Base-by-base conservation (phyloP, 2,888 invertebrate genomes). In the Sussaba pulchella region DNA sequence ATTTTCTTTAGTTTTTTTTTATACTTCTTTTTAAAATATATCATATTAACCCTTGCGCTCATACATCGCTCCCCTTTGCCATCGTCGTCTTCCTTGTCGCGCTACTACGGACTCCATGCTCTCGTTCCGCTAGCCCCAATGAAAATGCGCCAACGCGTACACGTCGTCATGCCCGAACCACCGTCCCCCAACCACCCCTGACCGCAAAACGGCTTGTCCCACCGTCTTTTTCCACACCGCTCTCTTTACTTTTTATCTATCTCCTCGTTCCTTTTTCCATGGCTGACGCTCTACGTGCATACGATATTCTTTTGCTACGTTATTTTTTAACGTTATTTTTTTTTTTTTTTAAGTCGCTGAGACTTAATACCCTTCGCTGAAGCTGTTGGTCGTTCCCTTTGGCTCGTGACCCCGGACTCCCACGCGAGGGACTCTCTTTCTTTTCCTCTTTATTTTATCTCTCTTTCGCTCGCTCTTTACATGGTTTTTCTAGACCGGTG, bases 401-500 rank as follows among this genome's bases (percentile, higher is more conserved):
- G n/a, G 39, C 9, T 14, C 67, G 43, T 54, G 64, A 73, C 54
- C 75, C 64, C 67, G 69, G 57, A 66, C 72, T 82, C 71, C 71
- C 69, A 67, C 67, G 59, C 75, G 81, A 79, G 72, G 69, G 76
- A 83, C 77, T 67, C 63, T 73, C 70, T 79, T 80, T 80, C 79
- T 78, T 50, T 74, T 70, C 45, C 54, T 50, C 73, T 66, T 81
- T 78, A 78, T 79, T 78, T 50, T 74, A 54, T 66, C 67, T 70
- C 39, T 75, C 66, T 81, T 78, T 80, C 81, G 77, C 57, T 74
- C 63, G 61, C 67, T 70, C 45, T 57, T 50, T 47, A 64, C 50
- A 57, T 69, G 75, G 63, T 81, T 87, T 88, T 89, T 89, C 88
- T 87, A 77, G 85, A 78, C 85, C 89, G 88, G 71, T 88, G 89